These are phyloP conservation scores for Zapornia atra DNA, from an alignment of 2,113 vertebrate species.

Conservation along the genomic window DNA sequence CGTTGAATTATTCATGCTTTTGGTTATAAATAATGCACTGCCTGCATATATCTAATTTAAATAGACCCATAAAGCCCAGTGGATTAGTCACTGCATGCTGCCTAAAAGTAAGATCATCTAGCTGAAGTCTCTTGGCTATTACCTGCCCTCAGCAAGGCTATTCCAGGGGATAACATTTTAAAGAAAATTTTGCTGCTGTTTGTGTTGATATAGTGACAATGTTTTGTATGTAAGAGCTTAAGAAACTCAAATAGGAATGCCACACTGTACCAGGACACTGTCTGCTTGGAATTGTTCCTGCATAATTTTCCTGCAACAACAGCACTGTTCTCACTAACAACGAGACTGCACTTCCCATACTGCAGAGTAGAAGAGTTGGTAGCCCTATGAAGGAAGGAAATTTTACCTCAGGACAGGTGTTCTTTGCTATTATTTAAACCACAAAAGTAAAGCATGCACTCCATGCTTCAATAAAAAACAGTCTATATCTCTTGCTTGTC, in stretches of 20 bases:
- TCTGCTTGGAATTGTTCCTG: background rate
- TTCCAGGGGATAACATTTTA: background rate
- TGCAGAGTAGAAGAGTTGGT: background rate
- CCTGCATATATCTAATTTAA: slow-evolving; percentile 69
- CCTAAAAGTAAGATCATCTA: slow-evolving; percentile 58
- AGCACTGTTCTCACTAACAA: background rate
- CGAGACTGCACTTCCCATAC: background rate
- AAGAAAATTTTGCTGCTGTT: background rate
- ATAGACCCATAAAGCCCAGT: slow-evolving; percentile 36
- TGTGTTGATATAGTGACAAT: slow-evolving; percentile 9
- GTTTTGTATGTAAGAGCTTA: background rate
- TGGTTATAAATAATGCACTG: slow-evolving; percentile 74
- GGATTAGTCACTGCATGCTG: slow-evolving; percentile 56
- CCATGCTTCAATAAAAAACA: background rate
- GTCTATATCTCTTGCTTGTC: background rate
- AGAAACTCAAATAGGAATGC: background rate
- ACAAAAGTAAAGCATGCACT: background rate
- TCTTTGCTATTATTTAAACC: background rate
- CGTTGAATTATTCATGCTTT: slow-evolving; percentile 73
- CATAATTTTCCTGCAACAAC: background rate
- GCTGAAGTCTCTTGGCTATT: slow-evolving; percentile 22
- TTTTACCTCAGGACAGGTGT: background rate
- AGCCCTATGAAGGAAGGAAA: background rate
- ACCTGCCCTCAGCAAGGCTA: slow-evolving; percentile 11
- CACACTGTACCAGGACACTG: background rate